Percentiles rank a stretch among this genome's conserved stretches.
Conservation (phyloP, 2,888 invertebrate species). For the Druceiella hillmani region DNA sequence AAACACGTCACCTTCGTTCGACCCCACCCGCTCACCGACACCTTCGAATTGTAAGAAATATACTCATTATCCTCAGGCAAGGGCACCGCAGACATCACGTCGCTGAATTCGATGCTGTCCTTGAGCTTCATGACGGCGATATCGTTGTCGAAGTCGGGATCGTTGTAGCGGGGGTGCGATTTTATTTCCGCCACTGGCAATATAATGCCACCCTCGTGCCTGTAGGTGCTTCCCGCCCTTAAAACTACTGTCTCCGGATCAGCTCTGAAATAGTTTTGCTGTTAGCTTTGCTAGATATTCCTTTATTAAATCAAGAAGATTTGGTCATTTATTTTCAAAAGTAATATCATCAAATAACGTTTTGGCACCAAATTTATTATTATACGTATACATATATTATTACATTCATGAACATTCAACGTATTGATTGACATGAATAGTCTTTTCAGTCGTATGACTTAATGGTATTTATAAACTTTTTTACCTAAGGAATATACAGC, state of each 20-base stretch:
- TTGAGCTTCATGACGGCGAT: slow-evolving; percentile 40
- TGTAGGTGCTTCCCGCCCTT: slow-evolving; percentile 42
- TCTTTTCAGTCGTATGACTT: too few species aligned
- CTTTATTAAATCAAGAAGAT: too few species aligned
- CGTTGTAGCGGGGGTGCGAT: slow-evolving; percentile 37
- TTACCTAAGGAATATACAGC: too few species aligned
- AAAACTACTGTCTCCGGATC: slow-evolving; percentile 37
- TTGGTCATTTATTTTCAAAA: too few species aligned
- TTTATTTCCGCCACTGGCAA: slow-evolving; percentile 39
- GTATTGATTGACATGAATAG: too few species aligned
- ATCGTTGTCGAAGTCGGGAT: slow-evolving; percentile 41
- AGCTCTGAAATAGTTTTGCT: slow-evolving; percentile 37
- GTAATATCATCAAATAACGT: too few species aligned
- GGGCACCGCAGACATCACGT: slow-evolving; percentile 33
- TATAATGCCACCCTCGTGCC: slow-evolving; percentile 40
- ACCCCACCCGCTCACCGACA: slow-evolving; percentile 43
- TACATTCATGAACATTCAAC: too few species aligned
- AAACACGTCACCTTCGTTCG: slow-evolving; percentile 35
- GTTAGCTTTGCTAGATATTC: too few species aligned
- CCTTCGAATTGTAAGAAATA: slow-evolving; percentile 29
- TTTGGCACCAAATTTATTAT: too few species aligned
- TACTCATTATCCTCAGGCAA: slow-evolving; percentile 28
- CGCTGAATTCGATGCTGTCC: slow-evolving; percentile 34
- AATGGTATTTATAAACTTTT: too few species aligned
- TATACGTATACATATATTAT: too few species aligned